A percentile compares a stretch with the other conserved stretches of the same genome.
These are phyloP conservation scores for Oryzaephilus surinamensis DNA, from an alignment of 1,140 invertebrate species.

Conservation along the genomic window DNA sequence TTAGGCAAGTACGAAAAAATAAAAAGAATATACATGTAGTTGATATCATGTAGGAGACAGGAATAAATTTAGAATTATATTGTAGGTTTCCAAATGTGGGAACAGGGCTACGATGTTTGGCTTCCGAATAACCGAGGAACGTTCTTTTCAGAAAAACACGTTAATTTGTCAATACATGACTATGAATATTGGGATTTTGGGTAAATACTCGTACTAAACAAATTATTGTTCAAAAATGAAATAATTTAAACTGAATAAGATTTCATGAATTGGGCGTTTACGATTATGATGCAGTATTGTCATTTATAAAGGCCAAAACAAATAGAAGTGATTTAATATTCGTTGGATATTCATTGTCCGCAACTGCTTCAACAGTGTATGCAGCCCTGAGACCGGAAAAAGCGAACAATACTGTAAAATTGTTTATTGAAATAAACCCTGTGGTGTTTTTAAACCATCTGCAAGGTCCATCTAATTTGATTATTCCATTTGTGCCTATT, in stretches of 20 bases:
- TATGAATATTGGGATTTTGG: slow-evolving; percentile 15
- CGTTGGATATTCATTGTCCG: slow-evolving; percentile 12
- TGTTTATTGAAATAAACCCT: too few relatives aligned
- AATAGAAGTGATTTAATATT: slow-evolving; percentile 2
- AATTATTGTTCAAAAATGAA: not conserved
- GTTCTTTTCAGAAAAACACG: too few relatives aligned
- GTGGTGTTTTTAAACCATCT: too few relatives aligned
- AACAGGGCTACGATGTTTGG: slow-evolving; percentile 15
- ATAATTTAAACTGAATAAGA: slow-evolving; percentile 6
- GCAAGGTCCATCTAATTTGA: too few relatives aligned
- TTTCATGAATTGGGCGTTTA: slow-evolving; percentile 15
- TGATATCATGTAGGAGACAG: too few relatives aligned
- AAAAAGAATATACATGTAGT: too few relatives aligned
- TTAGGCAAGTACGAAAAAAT: slow-evolving; percentile 7
- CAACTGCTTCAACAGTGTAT: slow-evolving; percentile 10
- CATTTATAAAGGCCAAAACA: slow-evolving; percentile 9
- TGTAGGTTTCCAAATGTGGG: slow-evolving; percentile 3
- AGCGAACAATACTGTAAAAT: too few relatives aligned
- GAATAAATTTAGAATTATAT: not conserved
- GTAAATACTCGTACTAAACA: slow-evolving; percentile 7
- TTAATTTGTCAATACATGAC: slow-evolving; percentile 5
- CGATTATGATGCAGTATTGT: slow-evolving; percentile 8
- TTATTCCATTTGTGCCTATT: too few relatives aligned
- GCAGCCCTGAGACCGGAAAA: slow-evolving; percentile 12
- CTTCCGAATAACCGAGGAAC: slow-evolving; percentile 14